These are phyloP conservation scores for Camponotus fellah DNA, from an alignment of 2,888 invertebrate species.

Conservation along the genomic window DNA sequence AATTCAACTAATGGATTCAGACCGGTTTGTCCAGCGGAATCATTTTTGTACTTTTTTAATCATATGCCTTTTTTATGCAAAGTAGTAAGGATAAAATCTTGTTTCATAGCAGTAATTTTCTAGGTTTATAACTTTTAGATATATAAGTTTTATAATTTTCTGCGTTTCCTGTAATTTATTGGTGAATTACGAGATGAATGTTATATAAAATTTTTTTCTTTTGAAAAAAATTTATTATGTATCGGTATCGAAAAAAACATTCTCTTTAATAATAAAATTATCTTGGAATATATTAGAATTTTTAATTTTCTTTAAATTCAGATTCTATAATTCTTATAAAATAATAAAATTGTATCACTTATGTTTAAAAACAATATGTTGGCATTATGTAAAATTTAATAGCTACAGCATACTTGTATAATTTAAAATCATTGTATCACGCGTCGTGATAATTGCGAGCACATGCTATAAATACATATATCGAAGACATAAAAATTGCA, in stretches of 20 bases:
- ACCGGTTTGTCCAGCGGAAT: neutral
- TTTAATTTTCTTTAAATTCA: neutral
- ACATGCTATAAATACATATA: neutral
- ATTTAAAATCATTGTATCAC: neutral
- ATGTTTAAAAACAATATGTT: neutral
- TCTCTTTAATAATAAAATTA: neutral
- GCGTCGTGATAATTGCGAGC: neutral
- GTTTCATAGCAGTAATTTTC: neutral
- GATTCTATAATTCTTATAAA: neutral
- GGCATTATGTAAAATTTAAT: neutral
- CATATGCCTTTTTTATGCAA: neutral
- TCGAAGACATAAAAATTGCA: neutral
- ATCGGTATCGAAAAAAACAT: neutral
- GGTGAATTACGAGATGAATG: neutral
- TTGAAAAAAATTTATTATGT: neutral
- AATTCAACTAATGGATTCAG: neutral
- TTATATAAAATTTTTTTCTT: neutral
- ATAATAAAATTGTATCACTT: neutral
- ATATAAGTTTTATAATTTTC: neutral
- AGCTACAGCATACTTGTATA: neutral
- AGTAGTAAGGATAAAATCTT: neutral
- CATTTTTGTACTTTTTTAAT: neutral
- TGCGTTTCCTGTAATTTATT: neutral
- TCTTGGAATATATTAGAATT: neutral
- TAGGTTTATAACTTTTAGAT: neutral